Base-by-base conservation (phyloP, 2,113 vertebrate genomes). In the Heliornis fulica region DNA sequence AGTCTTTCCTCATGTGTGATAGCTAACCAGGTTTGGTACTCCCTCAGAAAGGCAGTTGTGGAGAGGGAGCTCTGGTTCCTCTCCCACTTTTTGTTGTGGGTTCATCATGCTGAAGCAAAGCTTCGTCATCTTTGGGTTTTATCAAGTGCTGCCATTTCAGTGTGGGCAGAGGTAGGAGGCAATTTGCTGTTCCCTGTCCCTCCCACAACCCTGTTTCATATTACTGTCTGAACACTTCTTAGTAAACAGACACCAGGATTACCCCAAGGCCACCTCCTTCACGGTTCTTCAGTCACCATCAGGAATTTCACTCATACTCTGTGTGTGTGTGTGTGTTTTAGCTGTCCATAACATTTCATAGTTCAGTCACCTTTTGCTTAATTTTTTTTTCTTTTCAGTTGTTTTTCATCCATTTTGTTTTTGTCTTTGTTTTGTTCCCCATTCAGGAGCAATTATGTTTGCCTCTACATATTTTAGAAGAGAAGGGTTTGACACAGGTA, bases 401-500 rank as follows among this genome's bases (percentile, higher is more conserved):
- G 45, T 90, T 97, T 94, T 96, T 98, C 96, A 98, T 96, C 92
- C 93, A 89, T 83, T 98, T 97, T 98, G 93, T 98, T 95, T 95
- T 96, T 97, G 83, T 96, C 96, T 96, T 96, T 97, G 84, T 98
- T 97, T 94, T 96, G 56, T 97, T 97, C 96, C 97, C 98, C 96
- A 97, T 97, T 89, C 97, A 99, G 99, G 99, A 98, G 95, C 98
- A 98, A 97, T 98, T 99, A 97, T 99, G 99, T 98, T 99, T 99
- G 97, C 99, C 99, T 97, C 99, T 99, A 48, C 99, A 99, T 98
- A 99, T 99, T 98, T 98, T 99, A 98, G 99, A 99, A 98, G 99
- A 99, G 98, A 98, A 98, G 93, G 99, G 99, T 94, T 98, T 99
- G 98, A 97, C 98, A 96, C 99, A 99, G 98, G 99, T 99, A 94